Evolutionary conservation across 2,113 vertebrate species (phyloP), one percentile per base, ranked within the genome.

Genomic region (Alaudala cheleensis): DNA sequence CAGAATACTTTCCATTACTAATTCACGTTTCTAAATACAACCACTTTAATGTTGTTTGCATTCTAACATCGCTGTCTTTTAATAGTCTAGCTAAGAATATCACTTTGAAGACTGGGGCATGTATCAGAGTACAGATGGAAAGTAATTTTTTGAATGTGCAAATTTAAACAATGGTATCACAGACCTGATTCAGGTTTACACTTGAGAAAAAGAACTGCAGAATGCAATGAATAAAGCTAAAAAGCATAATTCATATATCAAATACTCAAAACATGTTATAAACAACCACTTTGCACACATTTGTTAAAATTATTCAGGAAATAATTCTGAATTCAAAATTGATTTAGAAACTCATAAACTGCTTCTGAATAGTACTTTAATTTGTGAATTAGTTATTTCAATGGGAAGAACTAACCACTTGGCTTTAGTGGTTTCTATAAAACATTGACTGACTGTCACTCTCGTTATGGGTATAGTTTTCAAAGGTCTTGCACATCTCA

Each of bases 1-100:
- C 49, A 67, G 81, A 89, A 81, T 89, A 93, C 85, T 89, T 96
- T 92, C 84, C 86, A 76, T 92, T 86, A 89, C 49, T 81, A 78
- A 91, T 82, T 90, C 74, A 61, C 12, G 7, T 80, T 95, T 90
- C 87, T 91, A 95, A 95, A 89, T 89, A 95, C 95, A 97, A 79
- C 54, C 50, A 45, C 23, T 73, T 89, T 60, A 79, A 87, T 50
- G 50, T 37, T 89, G 54, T 73, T 94, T 91, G 45, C 12, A 47
- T 89, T 93, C 45, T 70, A 90, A 61, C 45, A 65, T 76, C 19
- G 5, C 56, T 82, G 42, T 24, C 61, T 85, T 85, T 70, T 67
- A 92, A 86, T 37, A 83, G 12, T 31, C 45, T 44, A 65, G 66
- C 66, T 91, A 91, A 95, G 44, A 94, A 79, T 67, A 87, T 45